A percentile compares a stretch with the other conserved stretches of the same genome.
Conservation (phyloP, 2,888 invertebrate genomes). For the Drosophila mayaguana region DNA sequence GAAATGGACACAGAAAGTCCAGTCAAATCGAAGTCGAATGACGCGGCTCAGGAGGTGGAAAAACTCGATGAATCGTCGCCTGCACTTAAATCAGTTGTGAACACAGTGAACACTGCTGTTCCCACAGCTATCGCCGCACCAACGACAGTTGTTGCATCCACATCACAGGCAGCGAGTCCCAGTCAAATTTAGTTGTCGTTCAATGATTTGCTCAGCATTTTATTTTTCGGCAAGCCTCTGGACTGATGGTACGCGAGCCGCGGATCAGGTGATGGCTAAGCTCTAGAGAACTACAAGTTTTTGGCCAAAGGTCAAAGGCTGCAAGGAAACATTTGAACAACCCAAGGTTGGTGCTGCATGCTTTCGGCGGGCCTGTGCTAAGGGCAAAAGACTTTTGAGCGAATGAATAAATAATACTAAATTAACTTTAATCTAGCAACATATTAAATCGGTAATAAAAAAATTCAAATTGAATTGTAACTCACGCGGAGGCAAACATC, state of each 20-base stretch:
- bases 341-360: constrained; percentile 72
- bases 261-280: constrained; percentile 31
- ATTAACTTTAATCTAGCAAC: constrained; percentile 53
- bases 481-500: constrained; percentile 27
- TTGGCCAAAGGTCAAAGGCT: constrained; percentile 75
- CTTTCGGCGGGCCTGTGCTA: constrained; percentile 27
- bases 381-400: constrained; percentile 21
- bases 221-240: constrained; percentile 82
- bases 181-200: constrained; percentile 84
- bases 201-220: constrained; percentile 83
- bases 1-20: constrained; percentile 52
- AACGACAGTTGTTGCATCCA: constrained; percentile 53
- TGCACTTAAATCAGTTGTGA: constrained; percentile 25
- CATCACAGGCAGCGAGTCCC: constrained; percentile 74
- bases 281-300: constrained; percentile 55
- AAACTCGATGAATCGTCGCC: constrained; percentile 40
- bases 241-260: constrained; percentile 55
- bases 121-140: constrained; percentile 39
- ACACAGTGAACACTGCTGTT: constrained; percentile 26
- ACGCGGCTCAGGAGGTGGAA: constrained; percentile 19
- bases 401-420: constrained; percentile 29
- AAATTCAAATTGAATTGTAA: constrained; percentile 38
- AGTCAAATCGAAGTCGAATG: constrained; percentile 48
- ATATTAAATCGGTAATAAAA: constrained; percentile 37
- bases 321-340: constrained; percentile 47